Evolutionary conservation across 2,888 invertebrate genomes (phyloP), one percentile per base, ranked within the genome.

Genomic region (Frankliniella intonsa): DNA sequence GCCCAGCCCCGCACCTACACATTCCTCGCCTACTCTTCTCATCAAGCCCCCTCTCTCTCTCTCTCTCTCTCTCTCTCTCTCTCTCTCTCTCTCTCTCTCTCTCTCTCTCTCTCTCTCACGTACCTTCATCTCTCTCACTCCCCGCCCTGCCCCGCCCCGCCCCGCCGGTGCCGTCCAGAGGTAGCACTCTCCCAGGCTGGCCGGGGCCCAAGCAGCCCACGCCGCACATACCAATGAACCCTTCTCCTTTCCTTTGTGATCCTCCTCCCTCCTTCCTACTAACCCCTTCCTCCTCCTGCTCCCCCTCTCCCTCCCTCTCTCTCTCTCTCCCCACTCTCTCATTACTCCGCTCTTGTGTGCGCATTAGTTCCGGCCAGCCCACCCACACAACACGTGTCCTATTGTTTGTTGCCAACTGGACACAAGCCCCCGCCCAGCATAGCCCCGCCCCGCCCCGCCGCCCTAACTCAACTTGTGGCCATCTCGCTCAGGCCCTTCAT

Each of bases 321-420:
- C 69, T 25, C 25, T 9, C 69, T 76, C 12, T 22, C 12, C 25
- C 25, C 25, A 25, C 22, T 76, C 69, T 22, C 69, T 76, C 69
- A 76, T 76, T 76, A 76, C 69, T 76, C 69, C 8, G 69, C 11
- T 25, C 69, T 76, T 76, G 69, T 76, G 69, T 25, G 69, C 25
- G 69, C 69, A 76, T 76, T 76, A 76, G 69, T 76, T 76, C 69
- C 69, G 69, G 69, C 8, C 69, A n/a, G 69, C 69, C 69, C 69
- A 22, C 69, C 55, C 55, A 12, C 69, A 76, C 69, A 76, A 76
- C 69, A 76, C 69, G 69, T 76, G 69, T 76, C 69, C 69, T 22
- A 76, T 76, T 76, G 69, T 76, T 76, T 76, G 69, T 76, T 76
- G 69, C 62, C 62, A 62, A 62, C 69, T 76, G 69, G 69, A 76